Conservation (phyloP, 37 sponge, comb jelly and placozoan genomes). For the Theonella swinhoei region DNA sequence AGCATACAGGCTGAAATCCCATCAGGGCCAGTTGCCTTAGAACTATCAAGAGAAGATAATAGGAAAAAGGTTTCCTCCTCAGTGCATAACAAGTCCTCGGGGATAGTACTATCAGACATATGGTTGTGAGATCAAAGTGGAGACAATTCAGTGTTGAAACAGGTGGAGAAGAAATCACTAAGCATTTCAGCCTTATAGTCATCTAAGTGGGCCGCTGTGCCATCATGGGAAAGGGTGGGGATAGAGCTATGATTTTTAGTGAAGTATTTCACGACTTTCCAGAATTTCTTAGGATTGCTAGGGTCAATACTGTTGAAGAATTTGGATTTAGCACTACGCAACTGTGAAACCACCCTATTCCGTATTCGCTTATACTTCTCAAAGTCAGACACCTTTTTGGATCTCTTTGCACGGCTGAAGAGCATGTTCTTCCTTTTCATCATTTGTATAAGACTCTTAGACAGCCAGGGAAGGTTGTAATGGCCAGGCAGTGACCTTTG, state of each 20-base stretch:
- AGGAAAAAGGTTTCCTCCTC: neutral
- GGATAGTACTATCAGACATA: too few relatives aligned
- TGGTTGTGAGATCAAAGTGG: too few relatives aligned
- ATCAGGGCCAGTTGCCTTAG: neutral
- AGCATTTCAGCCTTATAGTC: neutral
- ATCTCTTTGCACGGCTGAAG: too few relatives aligned
- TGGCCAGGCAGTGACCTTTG: too few relatives aligned
- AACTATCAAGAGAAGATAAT: neutral
- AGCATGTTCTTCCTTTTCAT: too few relatives aligned
- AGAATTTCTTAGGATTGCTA: neutral
- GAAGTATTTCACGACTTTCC: neutral
- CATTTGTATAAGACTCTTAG: too few relatives aligned
- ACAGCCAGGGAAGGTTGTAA: too few relatives aligned
- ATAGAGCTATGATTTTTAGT: neutral
- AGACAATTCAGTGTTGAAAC: too few relatives aligned
- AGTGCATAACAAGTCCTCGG: neutral
- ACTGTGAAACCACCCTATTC: too few relatives aligned
- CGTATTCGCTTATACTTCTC: too few relatives aligned
- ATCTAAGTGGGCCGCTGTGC: too few relatives aligned
- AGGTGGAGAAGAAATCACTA: neutral
- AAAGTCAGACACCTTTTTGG: too few relatives aligned
- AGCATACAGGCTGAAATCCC: neutral
- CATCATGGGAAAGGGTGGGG: neutral
- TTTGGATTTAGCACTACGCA: neutral
- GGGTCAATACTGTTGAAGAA: neutral